Percentiles rank a stretch among this genome's conserved stretches.
These are phyloP conservation scores for Pseudois nayaur DNA, from an alignment of 2,113 vertebrate species.

Conservation along the genomic window DNA sequence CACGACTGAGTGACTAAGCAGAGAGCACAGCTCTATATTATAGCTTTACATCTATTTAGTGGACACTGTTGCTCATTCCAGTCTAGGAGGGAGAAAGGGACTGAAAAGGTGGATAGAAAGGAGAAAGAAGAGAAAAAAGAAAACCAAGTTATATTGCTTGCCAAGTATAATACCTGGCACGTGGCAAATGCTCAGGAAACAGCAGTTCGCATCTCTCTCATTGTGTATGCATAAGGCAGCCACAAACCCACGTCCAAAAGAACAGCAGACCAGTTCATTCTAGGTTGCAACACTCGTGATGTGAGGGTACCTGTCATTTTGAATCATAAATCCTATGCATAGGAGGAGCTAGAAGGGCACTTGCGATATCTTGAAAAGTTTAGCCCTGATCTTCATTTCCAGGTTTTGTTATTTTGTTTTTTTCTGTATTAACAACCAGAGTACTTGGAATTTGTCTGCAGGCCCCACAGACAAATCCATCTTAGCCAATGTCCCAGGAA, in stretches of 20 bases:
- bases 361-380: neutral
- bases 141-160: rapidly evolving
- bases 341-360: neutral
- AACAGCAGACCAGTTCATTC: neutral
- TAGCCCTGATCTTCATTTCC: neutral
- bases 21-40: neutral
- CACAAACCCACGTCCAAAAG: neutral
- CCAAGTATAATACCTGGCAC: neutral
- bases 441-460: neutral
- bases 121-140: neutral
- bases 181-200: neutral
- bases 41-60: neutral
- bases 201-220: neutral
- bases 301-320: neutral
- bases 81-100: neutral
- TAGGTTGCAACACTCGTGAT: neutral
- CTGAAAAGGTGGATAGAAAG: neutral
- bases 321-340: neutral
- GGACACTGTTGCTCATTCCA: neutral
- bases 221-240: neutral
- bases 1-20: neutral
- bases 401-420: neutral
- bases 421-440: neutral
- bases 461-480: neutral
- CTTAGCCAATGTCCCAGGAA: no score